phyloP scores from a whole-genome alignment of 1,140 invertebrate genomes.

The Tribolium castaneum region DNA sequence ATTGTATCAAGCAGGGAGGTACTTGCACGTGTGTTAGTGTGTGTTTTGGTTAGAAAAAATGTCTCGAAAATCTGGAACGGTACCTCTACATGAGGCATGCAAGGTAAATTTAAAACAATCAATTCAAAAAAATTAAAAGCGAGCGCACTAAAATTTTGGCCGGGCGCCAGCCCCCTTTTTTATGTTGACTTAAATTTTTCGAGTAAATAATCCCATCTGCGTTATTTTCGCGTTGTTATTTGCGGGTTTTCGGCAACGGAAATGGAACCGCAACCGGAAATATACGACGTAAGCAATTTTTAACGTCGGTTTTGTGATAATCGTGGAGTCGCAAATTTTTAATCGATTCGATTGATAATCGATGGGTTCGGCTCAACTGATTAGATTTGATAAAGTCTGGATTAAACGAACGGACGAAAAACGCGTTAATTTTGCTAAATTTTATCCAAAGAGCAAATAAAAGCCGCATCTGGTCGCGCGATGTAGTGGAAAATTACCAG shows the following conservation, averaged over 20 bases:
- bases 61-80: conserved; percentile 38
- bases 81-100: conserved; percentile 51
- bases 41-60: conserved; percentile 16
- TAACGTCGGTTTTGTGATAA: background rate
- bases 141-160: conserved; percentile 36
- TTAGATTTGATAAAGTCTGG: background rate
- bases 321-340: background rate
- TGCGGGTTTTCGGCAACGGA: background rate
- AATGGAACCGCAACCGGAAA: background rate
- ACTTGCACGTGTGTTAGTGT: conserved; percentile 6
- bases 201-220: background rate
- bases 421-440: background rate
- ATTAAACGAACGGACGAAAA: background rate
- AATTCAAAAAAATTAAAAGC: conserved; percentile 12
- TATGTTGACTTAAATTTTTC: background rate
- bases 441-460: background rate
- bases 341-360: background rate
- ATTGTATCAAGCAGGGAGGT: conserved; percentile 7
- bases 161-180: conserved; percentile 38
- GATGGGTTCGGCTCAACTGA: background rate
- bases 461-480: conserved; percentile 4
- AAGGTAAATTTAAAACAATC: conserved; percentile 50
- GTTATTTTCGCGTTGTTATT: background rate
- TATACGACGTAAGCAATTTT: background rate
- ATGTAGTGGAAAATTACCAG: conserved; percentile 25